These are phyloP conservation scores for Trididemnum miniatum DNA, from an alignment of 23 tunicate genomes.

Conservation along the genomic window DNA sequence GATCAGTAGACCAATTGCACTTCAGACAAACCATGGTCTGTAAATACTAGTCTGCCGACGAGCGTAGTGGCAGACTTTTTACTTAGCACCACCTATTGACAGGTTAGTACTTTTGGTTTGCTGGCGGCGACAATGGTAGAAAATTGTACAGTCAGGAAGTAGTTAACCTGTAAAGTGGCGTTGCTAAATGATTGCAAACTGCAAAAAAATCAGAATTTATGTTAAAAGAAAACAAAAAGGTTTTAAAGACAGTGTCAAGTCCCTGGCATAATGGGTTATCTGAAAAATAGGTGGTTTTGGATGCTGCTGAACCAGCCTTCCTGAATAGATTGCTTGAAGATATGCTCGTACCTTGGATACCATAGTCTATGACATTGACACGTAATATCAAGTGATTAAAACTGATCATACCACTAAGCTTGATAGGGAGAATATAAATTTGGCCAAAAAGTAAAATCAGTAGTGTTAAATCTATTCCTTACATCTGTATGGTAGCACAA, in stretches of 20 bases:
- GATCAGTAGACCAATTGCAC: no score
- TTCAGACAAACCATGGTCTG: no score
- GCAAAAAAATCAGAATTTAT: background rate
- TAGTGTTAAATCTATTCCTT: background rate
- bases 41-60: background rate
- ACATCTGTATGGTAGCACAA: background rate
- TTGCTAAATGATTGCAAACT: background rate
- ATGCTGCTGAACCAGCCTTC: background rate
- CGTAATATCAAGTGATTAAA: background rate
- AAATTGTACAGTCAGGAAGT: background rate
- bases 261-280: background rate
- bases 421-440: background rate
- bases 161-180: background rate
- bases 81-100: background rate
- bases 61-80: background rate
- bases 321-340: background rate
- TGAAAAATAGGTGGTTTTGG: background rate
- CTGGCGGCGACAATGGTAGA: background rate
- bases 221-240: background rate
- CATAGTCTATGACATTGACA: background rate
- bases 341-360: background rate
- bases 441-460: background rate
- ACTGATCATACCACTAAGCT: background rate
- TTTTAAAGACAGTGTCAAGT: background rate
- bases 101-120: background rate